phyloP scores from a whole-genome alignment of 1,140 invertebrate genomes.

The Aphelinus certus region DNA sequence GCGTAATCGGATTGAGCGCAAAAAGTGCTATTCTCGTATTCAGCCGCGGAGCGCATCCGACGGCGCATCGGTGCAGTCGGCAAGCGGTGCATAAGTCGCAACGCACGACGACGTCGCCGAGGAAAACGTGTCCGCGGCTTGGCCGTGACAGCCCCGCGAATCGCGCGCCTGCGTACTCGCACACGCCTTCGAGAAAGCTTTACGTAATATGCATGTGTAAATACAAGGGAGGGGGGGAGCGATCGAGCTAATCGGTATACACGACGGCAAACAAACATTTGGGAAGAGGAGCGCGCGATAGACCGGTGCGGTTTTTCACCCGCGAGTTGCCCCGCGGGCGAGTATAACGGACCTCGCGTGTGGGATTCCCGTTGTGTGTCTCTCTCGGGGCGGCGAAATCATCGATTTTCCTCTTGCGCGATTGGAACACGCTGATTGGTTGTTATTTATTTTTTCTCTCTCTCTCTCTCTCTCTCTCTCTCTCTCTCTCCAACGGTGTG shows the following conservation, averaged over 20 bases:
- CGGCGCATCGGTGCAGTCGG: too few species aligned
- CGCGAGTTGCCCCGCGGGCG: neutral
- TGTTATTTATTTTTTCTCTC: too few species aligned
- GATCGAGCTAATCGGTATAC: neutral
- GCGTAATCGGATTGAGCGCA: neutral
- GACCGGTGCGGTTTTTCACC: too few species aligned
- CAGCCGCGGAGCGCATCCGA: neutral
- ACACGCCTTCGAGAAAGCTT: conserved; percentile 4
- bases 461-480: too few species aligned
- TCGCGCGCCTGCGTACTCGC: neutral
- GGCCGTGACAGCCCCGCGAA: neutral
- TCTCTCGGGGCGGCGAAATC: too few species aligned
- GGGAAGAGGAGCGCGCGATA: too few species aligned
- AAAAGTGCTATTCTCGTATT: conserved; percentile 26
- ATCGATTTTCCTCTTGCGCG: too few species aligned
- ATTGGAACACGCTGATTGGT: too few species aligned
- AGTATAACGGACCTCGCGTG: neutral
- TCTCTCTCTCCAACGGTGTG: too few species aligned
- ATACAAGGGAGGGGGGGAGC: neutral
- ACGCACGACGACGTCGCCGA: neutral
- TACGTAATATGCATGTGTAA: conserved; percentile 20
- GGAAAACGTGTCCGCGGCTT: neutral
- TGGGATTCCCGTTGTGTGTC: too few species aligned
- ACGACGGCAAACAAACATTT: too few species aligned
- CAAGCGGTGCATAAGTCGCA: too few species aligned